Conservation (phyloP, 1,140 invertebrate species). For the Drosophila guanche region DNA sequence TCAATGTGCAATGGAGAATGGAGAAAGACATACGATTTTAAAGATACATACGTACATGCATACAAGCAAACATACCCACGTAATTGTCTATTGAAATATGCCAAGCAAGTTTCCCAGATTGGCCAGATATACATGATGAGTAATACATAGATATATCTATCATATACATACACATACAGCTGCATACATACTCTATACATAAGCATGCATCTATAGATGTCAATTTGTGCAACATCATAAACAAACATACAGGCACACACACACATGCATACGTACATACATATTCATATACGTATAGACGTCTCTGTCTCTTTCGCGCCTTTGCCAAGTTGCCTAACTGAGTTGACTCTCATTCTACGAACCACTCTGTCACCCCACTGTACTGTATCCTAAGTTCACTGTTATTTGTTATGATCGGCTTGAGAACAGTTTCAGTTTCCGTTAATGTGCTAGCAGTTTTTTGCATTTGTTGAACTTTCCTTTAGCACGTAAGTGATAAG, state of each 20-base stretch:
- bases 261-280: constrained; percentile 1
- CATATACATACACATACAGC: neutral
- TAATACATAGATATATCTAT: constrained; percentile 17
- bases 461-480: constrained; percentile 36
- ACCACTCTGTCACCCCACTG: constrained; percentile 1
- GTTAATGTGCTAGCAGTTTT: constrained; percentile 41
- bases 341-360: constrained; percentile 55
- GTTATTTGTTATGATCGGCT: constrained; percentile 35
- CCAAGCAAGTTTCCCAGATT: constrained; percentile 20
- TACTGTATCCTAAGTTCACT: constrained; percentile 11
- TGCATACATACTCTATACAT: constrained; percentile 11
- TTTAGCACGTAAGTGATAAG: constrained; percentile 68
- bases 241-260: constrained; percentile 15
- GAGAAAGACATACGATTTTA: constrained; percentile 55
- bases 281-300: constrained; percentile 23
- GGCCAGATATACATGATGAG: constrained; percentile 19
- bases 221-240: constrained; percentile 62
- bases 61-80: constrained; percentile 13
- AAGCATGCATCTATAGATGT: constrained; percentile 62
- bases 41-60: neutral
- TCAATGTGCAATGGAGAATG: constrained; percentile 13
- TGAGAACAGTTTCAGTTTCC: constrained; percentile 25
- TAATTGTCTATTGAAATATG: constrained; percentile 39
- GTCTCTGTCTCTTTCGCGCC: constrained; percentile 66
- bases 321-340: constrained; percentile 74